These are phyloP conservation scores for Melanostoma scalare DNA, from an alignment of 2,888 invertebrate species.

Conservation along the genomic window DNA sequence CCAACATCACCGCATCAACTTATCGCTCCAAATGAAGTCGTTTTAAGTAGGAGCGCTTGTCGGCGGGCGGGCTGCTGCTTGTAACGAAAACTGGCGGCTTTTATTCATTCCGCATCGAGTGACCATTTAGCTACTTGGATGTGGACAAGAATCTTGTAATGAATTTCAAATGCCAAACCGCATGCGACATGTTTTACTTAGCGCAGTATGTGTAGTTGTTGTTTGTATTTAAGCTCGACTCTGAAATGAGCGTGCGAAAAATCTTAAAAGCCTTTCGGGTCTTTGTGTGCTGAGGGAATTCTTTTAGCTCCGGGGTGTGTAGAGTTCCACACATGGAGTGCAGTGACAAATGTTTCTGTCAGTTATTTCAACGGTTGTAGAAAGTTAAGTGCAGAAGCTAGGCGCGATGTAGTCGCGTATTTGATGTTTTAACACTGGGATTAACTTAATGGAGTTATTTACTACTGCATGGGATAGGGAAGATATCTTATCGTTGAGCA, in stretches of 20 bases:
- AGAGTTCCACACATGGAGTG: slow-evolving; percentile 18
- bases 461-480: slow-evolving; percentile 23
- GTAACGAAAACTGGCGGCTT: slow-evolving; percentile 1
- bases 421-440: slow-evolving; percentile 61
- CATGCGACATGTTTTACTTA: slow-evolving; percentile 63
- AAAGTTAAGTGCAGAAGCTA: slow-evolving; percentile 67
- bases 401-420: slow-evolving; percentile 38
- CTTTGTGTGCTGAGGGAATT: slow-evolving; percentile 26
- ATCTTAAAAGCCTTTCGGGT: slow-evolving; percentile 57
- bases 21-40: slow-evolving; percentile 68
- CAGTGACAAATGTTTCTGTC: slow-evolving; percentile 71
- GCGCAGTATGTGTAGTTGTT: slow-evolving; percentile 24
- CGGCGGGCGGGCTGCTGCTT: too few relatives aligned
- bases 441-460: slow-evolving; percentile 44
- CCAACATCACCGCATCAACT: slow-evolving; percentile 27
- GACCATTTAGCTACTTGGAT: slow-evolving; percentile 52
- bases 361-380: slow-evolving; percentile 62
- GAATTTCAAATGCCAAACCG: slow-evolving; percentile 67
- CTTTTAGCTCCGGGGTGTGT: neutral
- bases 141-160: slow-evolving; percentile 62
- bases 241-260: slow-evolving; percentile 68
- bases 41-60: slow-evolving; percentile 34
- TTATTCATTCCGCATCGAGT: slow-evolving; percentile 25
- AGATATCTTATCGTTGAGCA: slow-evolving; percentile 48
- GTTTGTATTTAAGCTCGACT: slow-evolving; percentile 18